Percentiles rank a stretch among this genome's conserved stretches.
Conservation (phyloP, 2,888 invertebrate species). For the Erebia palarica region DNA sequence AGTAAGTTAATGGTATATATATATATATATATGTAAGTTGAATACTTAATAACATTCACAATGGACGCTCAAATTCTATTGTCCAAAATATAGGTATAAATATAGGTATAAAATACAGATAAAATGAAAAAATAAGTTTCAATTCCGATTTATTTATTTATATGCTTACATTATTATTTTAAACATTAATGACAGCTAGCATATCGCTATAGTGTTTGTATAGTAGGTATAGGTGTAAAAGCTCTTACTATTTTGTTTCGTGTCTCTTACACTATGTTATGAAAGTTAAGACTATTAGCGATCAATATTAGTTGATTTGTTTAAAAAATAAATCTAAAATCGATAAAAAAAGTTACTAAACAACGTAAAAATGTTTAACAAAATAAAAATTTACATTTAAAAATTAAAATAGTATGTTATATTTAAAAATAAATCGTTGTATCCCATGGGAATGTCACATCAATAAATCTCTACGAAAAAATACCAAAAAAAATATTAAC, state of each 20-base stretch:
- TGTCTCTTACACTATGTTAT: constrained; percentile 35
- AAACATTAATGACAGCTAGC: constrained; percentile 65
- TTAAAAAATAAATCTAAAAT: constrained; percentile 44
- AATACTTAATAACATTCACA: not conserved
- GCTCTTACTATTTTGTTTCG: constrained; percentile 45
- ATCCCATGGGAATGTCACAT: constrained; percentile 62
- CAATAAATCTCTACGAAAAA: constrained; percentile 64
- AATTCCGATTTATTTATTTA: constrained; percentile 72
- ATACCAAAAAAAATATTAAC: constrained; percentile 61
- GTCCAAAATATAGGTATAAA: not conserved
- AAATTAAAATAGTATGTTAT: constrained; percentile 49
- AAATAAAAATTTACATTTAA: constrained; percentile 76
- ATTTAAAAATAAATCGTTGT: constrained; percentile 69
- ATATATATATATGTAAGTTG: too few relatives aligned
- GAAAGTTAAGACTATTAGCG: constrained; percentile 39
- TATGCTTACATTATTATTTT: constrained; percentile 66
- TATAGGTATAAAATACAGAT: not conserved
- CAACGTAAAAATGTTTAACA: constrained; percentile 66
- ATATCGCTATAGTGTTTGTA: constrained; percentile 50
- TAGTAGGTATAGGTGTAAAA: constrained; percentile 45
- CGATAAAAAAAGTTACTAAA: constrained; percentile 45
- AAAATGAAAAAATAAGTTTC: constrained; percentile 57
- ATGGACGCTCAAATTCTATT: not conserved
- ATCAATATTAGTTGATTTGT: constrained; percentile 40
- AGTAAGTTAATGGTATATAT: too few relatives aligned